Base-by-base conservation (phyloP, 2,113 vertebrate species). In the Hoplias malabaricus region DNA sequence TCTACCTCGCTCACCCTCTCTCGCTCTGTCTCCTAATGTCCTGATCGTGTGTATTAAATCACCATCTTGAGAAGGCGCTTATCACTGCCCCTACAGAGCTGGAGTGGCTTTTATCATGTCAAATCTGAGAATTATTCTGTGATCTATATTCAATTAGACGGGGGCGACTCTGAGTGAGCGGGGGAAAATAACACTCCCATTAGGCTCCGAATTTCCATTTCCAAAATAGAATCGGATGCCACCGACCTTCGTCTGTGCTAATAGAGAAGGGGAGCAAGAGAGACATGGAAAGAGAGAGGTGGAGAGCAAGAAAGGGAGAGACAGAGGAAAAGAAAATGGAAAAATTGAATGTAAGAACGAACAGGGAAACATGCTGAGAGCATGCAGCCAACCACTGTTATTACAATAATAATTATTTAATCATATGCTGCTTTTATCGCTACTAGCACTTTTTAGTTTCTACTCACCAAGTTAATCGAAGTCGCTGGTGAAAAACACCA, bases 91-190 rank as follows among this genome's bases (percentile, higher is more conserved):
- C 57, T 63, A 69, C 68, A 82, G 73, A 59, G 48, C 71, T 21
- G 5, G 5, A 69, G 61, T 56, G 72, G 65, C 74, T 85, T 84
- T 85, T 63, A 70, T 81, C 82, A 72, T 80, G 73, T 80, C 76
- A 66, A 56, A 84, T 78, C 65, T 29, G 11, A 69, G 40, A 42
- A 78, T 81, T 79, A 80, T 81, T 78, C 78, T 74, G 69, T 84
- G 76, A 83, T 83, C 82, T 73, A 84, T 82, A 69, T 80, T 85
- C 77, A 78, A 80, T 78, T 80, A 81, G 75, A 82, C 36, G 11
- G 19, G 4, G 16, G 27, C 19, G 42, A 63, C 75, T 71, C 54
- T 43, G 46, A 21, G 29, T 42, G 29, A 71, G 61, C 3, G 34
- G 62, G 31, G 46, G 19, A 19, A 53, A 73, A 62, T 67, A 81